These are phyloP conservation scores for Motacilla alba DNA, from an alignment of 2,113 vertebrate genomes.

Conservation along the genomic window DNA sequence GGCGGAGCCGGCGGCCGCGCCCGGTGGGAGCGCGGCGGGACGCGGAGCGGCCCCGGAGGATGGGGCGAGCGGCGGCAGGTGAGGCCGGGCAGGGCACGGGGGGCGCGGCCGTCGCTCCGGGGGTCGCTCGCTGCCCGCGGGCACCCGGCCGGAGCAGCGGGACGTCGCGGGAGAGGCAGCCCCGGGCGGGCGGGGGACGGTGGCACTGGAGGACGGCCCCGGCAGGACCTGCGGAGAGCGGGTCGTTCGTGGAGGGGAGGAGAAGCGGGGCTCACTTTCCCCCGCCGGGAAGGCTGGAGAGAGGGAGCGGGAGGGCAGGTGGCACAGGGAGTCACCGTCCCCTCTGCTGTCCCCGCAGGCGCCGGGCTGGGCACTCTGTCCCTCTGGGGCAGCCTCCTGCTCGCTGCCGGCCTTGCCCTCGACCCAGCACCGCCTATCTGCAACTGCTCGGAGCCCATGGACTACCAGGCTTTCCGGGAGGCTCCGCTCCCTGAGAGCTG, in stretches of 20 bases:
- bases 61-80: conserved; percentile 17
- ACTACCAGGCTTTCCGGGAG: conserved; percentile 66
- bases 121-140: not conserved
- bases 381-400: conserved; percentile 40
- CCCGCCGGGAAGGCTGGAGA: not conserved
- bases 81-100: not conserved
- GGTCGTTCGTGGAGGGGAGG: not conserved
- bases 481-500: conserved; percentile 60
- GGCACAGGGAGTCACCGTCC: not conserved
- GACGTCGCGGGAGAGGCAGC: not conserved
- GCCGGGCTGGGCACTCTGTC: not conserved
- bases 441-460: conserved; percentile 68
- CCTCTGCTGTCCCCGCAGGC: not conserved
- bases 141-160: not conserved
- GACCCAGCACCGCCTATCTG: conserved; percentile 41
- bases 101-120: not conserved
- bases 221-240: not conserved
- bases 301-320: not conserved
- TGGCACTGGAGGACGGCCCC: not conserved
- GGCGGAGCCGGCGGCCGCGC: conserved; percentile 5
- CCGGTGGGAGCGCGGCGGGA: not conserved
- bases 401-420: not conserved
- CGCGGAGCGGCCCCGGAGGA: not conserved
- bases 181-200: not conserved
- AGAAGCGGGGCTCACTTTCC: not conserved